Base-by-base conservation (phyloP, 2,888 invertebrate species). In the Drosophila borealis region DNA sequence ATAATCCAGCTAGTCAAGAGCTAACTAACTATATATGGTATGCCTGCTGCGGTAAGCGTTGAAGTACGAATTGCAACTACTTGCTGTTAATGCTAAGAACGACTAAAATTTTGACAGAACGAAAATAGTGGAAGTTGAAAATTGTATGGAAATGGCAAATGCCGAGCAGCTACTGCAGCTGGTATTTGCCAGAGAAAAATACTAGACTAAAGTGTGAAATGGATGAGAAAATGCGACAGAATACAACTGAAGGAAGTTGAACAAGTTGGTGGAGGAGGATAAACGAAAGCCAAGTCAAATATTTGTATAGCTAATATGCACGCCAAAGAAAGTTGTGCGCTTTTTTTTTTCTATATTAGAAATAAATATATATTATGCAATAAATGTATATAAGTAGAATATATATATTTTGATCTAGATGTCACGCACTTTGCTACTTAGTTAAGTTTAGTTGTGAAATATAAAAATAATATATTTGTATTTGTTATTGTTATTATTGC, bases 401-500 rank as follows among this genome's bases (percentile, higher is more conserved):
- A 19, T 51, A 34, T 53, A 39, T 61, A 34, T 55, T 42, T 34
- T 54, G 29, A 49, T 25, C 63, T 71, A 56, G 65, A 60, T 68
- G 68, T 81, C 87, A 87, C 87, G 87, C 75, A 81, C 64, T 82
- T 82, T 73, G 67, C 87, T 76, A 87, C 85, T 82, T 87, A 81
- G 76, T 69, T 63, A 53, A 67, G 67, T 55, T 70, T 53, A 62
- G 57, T 57, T 61, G 49, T 45, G 54, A 50, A 64, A 54, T 48
- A 60, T 14, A 45, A 9, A 56, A 62, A 19, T 42, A 71, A 42
- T 25, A 46, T 57, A 74, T 55, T 56, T 73, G 55, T 34, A 46
- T 19, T 34, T 37, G 37, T 33, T 34, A 48, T 54, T 29, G 17
- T 61, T 37, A 17, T 36, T 29, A 6, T 29, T 29, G 8, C 29